A percentile compares a stretch with the other conserved stretches of the same genome.
Evolutionary conservation across 2,797 vertebrate genomes (phyloP).

Genomic region (Sebastes paucispinis): DNA sequence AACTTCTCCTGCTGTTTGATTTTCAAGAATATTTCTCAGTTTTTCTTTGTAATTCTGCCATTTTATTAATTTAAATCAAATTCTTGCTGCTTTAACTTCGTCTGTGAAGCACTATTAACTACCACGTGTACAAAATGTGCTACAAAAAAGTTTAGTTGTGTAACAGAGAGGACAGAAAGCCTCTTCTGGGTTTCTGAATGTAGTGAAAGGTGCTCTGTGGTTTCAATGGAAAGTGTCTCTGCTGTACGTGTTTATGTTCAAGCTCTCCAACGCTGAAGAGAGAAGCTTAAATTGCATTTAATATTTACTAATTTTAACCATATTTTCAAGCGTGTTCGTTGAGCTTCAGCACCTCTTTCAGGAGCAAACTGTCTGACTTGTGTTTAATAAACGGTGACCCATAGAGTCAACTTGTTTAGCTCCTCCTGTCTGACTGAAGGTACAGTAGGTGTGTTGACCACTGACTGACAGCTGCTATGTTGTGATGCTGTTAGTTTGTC

Average conservation of each 20-base stretch:
- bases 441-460: neutral
- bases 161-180: neutral
- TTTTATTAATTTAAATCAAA: neutral
- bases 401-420: neutral
- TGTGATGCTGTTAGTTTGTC: neutral
- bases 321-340: neutral
- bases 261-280: neutral
- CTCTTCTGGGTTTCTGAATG: neutral
- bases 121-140: neutral
- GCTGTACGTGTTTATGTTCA: neutral
- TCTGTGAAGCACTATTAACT: neutral
- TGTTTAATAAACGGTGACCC: neutral
- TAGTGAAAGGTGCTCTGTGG: conserved; percentile 10
- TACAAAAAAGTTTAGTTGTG: no score
- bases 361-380: neutral
- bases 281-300: neutral
- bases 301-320: neutral
- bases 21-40: neutral
- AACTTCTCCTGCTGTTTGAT: neutral
- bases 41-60: neutral
- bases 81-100: neutral
- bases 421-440: neutral
- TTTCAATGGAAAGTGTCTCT: neutral
- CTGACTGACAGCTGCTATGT: neutral
- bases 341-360: neutral